Conservation (phyloP, 2,888 invertebrate species). For the Pristionchus arcanus region DNA sequence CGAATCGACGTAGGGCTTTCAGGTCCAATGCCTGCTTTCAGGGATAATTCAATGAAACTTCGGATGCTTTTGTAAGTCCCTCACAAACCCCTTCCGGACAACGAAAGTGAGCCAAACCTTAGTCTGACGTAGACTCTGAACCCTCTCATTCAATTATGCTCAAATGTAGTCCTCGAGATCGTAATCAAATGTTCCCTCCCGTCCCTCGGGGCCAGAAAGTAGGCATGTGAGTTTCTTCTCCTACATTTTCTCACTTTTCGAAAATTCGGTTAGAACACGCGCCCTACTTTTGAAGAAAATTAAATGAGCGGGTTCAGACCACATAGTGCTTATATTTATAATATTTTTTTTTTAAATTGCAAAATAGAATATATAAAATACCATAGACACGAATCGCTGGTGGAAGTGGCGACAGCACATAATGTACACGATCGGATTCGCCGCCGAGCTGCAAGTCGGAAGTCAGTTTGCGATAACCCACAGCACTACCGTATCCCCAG, state of each 20-base stretch:
- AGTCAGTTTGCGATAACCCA: neutral
- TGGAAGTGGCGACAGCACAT: constrained; percentile 73
- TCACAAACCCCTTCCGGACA: neutral
- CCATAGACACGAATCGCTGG: constrained; percentile 58
- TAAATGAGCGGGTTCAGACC: neutral
- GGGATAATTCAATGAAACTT: neutral
- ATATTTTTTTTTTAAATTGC: neutral
- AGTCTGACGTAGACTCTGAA: neutral
- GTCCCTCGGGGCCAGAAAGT: neutral
- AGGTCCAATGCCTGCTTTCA: neutral
- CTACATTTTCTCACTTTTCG: neutral
- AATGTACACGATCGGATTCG: constrained; percentile 72
- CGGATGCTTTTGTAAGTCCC: neutral
- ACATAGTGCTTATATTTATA: neutral
- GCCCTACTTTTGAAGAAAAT: neutral
- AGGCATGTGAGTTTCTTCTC: neutral
- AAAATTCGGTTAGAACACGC: neutral
- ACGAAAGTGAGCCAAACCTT: no score
- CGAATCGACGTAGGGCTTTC: neutral
- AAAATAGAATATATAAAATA: neutral
- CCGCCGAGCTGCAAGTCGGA: constrained; percentile 65
- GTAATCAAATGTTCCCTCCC: neutral
- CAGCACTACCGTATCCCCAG: neutral
- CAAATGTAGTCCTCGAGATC: neutral
- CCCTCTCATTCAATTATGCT: neutral